Percentiles rank a stretch among this genome's conserved stretches.
These are phyloP conservation scores for Sialia sialis DNA, from an alignment of 2,113 vertebrate genomes.

Conservation along the genomic window DNA sequence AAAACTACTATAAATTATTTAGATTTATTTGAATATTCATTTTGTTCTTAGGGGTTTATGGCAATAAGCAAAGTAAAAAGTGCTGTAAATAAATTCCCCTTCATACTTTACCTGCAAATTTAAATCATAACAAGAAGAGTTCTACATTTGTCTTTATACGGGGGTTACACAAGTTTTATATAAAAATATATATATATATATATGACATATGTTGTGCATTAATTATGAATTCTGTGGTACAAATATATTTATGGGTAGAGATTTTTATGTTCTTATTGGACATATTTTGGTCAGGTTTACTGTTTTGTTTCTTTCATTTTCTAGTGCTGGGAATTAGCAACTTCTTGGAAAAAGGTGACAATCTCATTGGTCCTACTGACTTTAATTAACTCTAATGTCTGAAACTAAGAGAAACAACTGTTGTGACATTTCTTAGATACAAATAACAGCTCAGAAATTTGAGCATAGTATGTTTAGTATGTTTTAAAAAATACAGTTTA, in stretches of 20 bases:
- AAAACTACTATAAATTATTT: not conserved
- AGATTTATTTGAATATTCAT: not conserved
- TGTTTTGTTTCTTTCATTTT: not conserved
- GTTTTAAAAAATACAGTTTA: not conserved
- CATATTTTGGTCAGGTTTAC: not conserved
- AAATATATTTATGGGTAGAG: not conserved
- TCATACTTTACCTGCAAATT: not conserved
- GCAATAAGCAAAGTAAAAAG: not conserved
- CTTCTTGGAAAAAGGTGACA: not conserved
- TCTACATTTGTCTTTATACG: not conserved
- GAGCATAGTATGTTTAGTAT: not conserved
- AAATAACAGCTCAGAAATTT: not conserved
- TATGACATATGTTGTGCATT: not conserved
- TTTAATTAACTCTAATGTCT: not conserved
- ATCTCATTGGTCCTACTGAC: not conserved
- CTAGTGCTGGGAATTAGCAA: not conserved
- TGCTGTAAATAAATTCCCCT: not conserved
- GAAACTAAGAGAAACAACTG: not conserved
- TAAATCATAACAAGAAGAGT: not conserved
- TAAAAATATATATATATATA: accelerated
- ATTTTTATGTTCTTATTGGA: not conserved
- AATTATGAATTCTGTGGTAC: not conserved
- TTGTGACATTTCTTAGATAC: not conserved
- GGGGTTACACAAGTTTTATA: not conserved
- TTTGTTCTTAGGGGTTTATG: not conserved